A percentile compares a stretch with the other conserved stretches of the same genome.
Conservation (phyloP, 1,140 invertebrate species). For the Dysdera silvatica region DNA sequence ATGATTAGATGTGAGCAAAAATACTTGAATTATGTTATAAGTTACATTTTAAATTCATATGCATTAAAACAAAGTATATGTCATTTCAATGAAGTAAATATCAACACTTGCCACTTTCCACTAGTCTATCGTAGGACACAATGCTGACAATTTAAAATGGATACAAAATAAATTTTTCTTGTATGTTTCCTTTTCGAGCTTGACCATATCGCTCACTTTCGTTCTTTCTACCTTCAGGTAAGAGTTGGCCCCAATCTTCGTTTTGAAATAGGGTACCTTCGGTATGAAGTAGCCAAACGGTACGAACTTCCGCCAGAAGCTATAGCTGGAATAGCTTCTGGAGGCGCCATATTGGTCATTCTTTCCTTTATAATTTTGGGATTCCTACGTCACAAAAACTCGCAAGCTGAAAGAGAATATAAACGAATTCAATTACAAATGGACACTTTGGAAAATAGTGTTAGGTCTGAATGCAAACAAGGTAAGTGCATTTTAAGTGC, state of each 20-base stretch:
- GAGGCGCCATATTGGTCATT: constrained; percentile 28
- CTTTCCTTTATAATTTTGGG: constrained; percentile 76
- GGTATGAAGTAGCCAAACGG: constrained; percentile 48
- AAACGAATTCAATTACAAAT: constrained; percentile 98
- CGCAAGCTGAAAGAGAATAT: constrained; percentile 90
- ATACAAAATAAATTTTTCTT: no score
- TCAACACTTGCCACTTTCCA: no score
- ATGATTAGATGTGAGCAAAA: no score
- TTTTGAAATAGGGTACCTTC: constrained; percentile 32
- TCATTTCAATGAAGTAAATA: no score
- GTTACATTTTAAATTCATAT: no score
- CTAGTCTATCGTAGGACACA: no score
- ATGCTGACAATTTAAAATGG: no score
- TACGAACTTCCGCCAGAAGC: constrained; percentile 61
- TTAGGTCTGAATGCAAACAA: constrained; percentile 94
- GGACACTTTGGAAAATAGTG: constrained; percentile 96
- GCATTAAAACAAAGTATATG: no score
- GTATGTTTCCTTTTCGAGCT: no score
- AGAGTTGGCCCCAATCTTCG: constrained; percentile 29
- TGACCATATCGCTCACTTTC: no score
- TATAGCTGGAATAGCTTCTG: constrained; percentile 37
- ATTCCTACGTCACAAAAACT: constrained; percentile 81
- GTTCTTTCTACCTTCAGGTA: constrained; percentile 47
- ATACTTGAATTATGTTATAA: no score
- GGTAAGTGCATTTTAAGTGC: constrained; percentile 51